These are phyloP conservation scores for Saccostrea glomerata DNA, from an alignment of 1,140 invertebrate species.

Conservation along the genomic window DNA sequence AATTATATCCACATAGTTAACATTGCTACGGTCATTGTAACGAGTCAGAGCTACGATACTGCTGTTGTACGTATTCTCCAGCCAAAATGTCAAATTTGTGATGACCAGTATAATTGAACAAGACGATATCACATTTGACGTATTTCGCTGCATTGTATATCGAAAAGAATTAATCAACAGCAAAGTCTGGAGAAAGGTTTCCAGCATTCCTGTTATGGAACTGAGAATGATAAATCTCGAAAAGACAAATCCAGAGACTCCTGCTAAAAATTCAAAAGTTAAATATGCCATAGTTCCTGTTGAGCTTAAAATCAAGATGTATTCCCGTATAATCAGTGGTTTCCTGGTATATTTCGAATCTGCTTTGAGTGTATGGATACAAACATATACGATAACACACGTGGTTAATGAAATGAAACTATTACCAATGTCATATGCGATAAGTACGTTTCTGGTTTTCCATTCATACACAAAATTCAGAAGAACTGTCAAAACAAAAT, in stretches of 20 bases:
- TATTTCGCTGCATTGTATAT: not conserved
- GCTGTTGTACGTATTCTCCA: not conserved
- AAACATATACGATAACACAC: not conserved
- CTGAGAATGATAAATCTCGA: not conserved
- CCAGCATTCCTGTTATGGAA: not conserved
- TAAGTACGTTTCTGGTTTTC: not conserved
- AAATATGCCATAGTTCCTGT: not conserved
- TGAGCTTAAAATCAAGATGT: not conserved
- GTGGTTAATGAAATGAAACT: not conserved
- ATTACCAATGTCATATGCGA: not conserved
- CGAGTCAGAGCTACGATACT: not conserved
- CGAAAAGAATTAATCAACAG: not conserved
- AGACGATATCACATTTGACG: not conserved
- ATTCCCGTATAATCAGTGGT: not conserved
- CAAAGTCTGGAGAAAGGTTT: not conserved
- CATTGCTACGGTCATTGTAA: not conserved
- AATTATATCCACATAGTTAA: not conserved
- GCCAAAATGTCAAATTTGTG: not conserved
- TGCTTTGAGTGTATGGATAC: not conserved
- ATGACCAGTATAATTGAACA: not conserved
- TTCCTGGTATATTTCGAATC: not conserved
- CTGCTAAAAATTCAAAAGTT: not conserved
- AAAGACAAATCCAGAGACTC: not conserved
- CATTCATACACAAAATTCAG: conserved; percentile 7
- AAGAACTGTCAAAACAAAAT: not conserved